Evolutionary conservation across 2,113 vertebrate species (phyloP).

Genomic region (Heterocephalus glaber): DNA sequence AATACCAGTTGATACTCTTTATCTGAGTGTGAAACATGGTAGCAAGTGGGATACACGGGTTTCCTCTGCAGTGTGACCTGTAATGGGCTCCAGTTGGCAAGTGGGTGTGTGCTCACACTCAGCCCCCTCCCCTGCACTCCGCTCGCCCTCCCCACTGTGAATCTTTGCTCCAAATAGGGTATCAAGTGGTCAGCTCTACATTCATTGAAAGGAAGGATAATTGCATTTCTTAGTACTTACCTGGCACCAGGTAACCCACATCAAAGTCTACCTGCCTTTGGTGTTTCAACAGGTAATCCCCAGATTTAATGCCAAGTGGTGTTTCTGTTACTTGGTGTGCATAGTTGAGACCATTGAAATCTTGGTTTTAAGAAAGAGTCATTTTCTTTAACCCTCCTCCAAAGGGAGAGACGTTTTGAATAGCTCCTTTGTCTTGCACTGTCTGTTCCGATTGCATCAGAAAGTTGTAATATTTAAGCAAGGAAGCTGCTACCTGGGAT

Average conservation of each 20-base stretch:
- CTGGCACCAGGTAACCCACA: conserved; percentile 82
- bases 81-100: background rate
- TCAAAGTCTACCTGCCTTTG: conserved; percentile 83
- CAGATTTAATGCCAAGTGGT: conserved; percentile 71
- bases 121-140: fast-evolving
- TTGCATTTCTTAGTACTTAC: conserved; percentile 76
- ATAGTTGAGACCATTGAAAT: conserved; percentile 62
- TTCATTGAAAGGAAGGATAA: conserved; percentile 80
- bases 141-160: fast-evolving
- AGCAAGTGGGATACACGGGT: background rate
- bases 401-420: conserved; percentile 73
- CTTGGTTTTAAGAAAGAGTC: conserved; percentile 71
- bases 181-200: conserved; percentile 61
- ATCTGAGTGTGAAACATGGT: background rate
- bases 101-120: fast-evolving
- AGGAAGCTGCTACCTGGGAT: background rate
- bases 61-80: conserved; percentile 58
- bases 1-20: background rate
- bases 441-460: conserved; percentile 68
- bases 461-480: conserved; percentile 13
- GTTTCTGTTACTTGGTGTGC: conserved; percentile 76
- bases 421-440: conserved; percentile 80
- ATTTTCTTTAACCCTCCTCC: conserved; percentile 78
- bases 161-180: conserved; percentile 18
- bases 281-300: conserved; percentile 84